Evolutionary conservation across 2,888 invertebrate genomes (phyloP).

Genomic region (Hymenopus coronatus): DNA sequence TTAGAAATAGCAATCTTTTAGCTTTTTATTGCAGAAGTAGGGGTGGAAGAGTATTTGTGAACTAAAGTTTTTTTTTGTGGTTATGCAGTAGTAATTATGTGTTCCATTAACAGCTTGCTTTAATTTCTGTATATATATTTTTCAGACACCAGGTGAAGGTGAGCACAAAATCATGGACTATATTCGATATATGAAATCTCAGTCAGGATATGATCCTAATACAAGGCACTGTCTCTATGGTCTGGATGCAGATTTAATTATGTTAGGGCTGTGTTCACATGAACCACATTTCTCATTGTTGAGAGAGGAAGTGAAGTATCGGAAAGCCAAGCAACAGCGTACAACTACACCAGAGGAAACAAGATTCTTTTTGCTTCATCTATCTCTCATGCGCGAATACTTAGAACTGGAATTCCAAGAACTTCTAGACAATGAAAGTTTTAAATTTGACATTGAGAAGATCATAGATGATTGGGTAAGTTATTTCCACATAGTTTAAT

Average conservation of each 20-base stretch:
- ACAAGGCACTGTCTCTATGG: conserved; percentile 96
- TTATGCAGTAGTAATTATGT: no score
- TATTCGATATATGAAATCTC: conserved; percentile 82
- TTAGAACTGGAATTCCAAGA: conserved; percentile 83
- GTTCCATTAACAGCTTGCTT: background rate
- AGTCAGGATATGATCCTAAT: conserved; percentile 82
- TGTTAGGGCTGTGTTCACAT: conserved; percentile 93
- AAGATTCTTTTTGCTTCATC: conserved; percentile 87
- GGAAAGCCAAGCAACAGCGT: conserved; percentile 39
- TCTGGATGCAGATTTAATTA: conserved; percentile 95
- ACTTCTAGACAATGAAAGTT: conserved; percentile 65
- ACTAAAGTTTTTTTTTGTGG: no score
- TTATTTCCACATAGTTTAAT: background rate
- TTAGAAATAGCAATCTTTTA: no score
- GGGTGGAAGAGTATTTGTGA: no score
- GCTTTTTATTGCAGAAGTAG: no score
- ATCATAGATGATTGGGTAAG: conserved; percentile 94
- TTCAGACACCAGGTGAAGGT: conserved; percentile 90
- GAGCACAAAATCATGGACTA: conserved; percentile 99
- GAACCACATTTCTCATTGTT: conserved; percentile 93
- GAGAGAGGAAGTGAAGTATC: conserved; percentile 75
- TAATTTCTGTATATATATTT: background rate
- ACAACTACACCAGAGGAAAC: conserved; percentile 80
- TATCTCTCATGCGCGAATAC: conserved; percentile 90
- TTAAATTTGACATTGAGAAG: conserved; percentile 80